Conservation (phyloP, 2,113 vertebrate genomes). For the Lasiurus borealis region DNA sequence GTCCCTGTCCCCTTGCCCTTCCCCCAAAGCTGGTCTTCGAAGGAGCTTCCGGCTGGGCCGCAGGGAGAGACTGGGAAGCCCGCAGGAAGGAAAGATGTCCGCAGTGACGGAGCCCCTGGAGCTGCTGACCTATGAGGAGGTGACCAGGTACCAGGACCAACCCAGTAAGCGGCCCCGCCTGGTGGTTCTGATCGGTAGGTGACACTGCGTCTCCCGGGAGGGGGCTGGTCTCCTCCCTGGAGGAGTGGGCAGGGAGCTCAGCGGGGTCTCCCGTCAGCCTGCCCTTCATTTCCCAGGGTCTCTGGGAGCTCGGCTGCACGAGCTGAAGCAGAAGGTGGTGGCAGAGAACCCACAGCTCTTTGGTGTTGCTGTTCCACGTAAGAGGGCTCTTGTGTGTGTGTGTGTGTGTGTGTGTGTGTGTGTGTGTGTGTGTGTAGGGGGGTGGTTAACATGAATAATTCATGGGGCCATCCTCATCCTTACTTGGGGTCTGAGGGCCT, state of each 20-base stretch:
- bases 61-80: slow-evolving; percentile 88
- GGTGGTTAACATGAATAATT: neutral
- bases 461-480: neutral
- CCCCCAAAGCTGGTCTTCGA: slow-evolving; percentile 90
- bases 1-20: neutral
- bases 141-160: slow-evolving; percentile 91
- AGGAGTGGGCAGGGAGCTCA: neutral
- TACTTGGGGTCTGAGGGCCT: neutral
- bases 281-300: slow-evolving; percentile 88
- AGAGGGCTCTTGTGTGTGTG: slow-evolving; percentile 78
- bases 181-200: slow-evolving; percentile 94
- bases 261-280: neutral
- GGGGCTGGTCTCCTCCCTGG: neutral
- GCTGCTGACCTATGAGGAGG: slow-evolving; percentile 95
- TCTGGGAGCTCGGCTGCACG: slow-evolving; percentile 92
- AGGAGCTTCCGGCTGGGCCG: slow-evolving; percentile 93
- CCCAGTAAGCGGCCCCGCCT: slow-evolving; percentile 92
- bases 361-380: slow-evolving; percentile 95
- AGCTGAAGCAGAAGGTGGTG: slow-evolving; percentile 96
- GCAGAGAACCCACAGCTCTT: slow-evolving; percentile 94
- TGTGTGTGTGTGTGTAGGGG: accelerated
- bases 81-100: slow-evolving; percentile 84
- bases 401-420: accelerated
- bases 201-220: neutral
- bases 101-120: slow-evolving; percentile 83